Conservation (phyloP, 2,113 vertebrate species). For the Sorex araneus region DNA sequence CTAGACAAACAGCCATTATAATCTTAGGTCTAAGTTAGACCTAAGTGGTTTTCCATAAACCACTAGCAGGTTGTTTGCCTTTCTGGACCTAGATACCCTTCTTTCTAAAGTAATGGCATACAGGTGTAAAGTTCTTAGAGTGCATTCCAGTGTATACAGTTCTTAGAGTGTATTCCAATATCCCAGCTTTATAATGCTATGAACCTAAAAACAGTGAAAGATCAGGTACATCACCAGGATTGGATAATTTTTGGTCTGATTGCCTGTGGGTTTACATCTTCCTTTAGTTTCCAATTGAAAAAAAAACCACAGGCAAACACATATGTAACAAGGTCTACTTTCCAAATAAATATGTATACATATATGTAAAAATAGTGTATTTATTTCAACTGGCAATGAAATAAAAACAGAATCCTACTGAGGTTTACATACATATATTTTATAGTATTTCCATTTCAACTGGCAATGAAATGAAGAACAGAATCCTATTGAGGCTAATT, state of each 20-base stretch:
- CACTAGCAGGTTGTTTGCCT: background rate
- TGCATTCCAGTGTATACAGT: background rate
- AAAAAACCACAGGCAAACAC: too few relatives aligned
- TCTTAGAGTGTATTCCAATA: background rate
- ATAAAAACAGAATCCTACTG: background rate
- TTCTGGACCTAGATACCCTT: background rate
- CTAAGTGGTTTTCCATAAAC: too few relatives aligned
- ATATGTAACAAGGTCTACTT: too few relatives aligned
- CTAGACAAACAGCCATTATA: background rate
- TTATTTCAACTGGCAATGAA: background rate
- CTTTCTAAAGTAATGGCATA: background rate
- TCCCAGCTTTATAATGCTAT: background rate
- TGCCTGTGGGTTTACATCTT: background rate
- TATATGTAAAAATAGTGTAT: too few relatives aligned
- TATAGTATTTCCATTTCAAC: background rate
- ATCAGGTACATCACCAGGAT: background rate
- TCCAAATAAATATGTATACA: too few relatives aligned
- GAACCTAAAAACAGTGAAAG: background rate
- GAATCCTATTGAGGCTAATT: background rate
- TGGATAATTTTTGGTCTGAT: background rate
- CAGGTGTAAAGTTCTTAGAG: background rate
- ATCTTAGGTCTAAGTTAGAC: too few relatives aligned
- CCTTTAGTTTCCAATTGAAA: background rate
- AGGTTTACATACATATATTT: background rate
- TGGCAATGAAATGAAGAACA: slow-evolving; percentile 18